Base-by-base conservation (phyloP, 2,797 vertebrate genomes). In the Brotula barbata region DNA sequence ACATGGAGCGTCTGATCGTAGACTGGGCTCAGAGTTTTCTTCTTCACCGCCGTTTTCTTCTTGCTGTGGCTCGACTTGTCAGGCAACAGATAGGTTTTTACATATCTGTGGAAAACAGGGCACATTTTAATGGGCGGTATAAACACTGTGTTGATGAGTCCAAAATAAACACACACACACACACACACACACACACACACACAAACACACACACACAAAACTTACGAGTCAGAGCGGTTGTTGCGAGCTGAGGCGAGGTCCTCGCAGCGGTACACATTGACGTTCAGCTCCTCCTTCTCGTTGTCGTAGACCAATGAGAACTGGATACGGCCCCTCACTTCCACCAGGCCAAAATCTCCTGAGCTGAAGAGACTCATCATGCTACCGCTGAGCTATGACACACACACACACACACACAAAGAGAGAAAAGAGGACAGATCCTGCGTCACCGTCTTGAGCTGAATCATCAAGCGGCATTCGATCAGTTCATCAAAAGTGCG, bases 1-100 rank as follows among this genome's bases (percentile, higher is more conserved):
- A 97, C 96, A 92, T 92, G 89, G 39, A 99, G 92, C 4, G 86
- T 96, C 89, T 99, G 96, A 3, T 98, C 95, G 71, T 93, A 99
- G 74, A 97, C 66, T 0, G 97, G 97, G 68, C 95, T 94, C 58
- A 95, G 81, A 9, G 93, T 96, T 87, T 94, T 94, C 81, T 94
- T 97, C 84, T 90, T 93, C 84, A 97, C 94, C 0, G 89, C 73
- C 0, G 97, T 98, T 85, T 99, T 99, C 83, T 93, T 94, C 76
- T 99, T 98, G 82, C 95, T 94, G 67, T 91, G 93, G 70, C 83
- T 90, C 1, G 95, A 93, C 75, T 95, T 96, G 77, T 98, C 97
- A 0, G 97, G 97, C 62, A 98, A 89, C 21, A 99, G 94, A 86
- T 99, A 98, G 3, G 90, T 89, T 87, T 98, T 98, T 46, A 99